phyloP scores from a whole-genome alignment of 2,113 vertebrate species.

The Halcyon malimbica region DNA sequence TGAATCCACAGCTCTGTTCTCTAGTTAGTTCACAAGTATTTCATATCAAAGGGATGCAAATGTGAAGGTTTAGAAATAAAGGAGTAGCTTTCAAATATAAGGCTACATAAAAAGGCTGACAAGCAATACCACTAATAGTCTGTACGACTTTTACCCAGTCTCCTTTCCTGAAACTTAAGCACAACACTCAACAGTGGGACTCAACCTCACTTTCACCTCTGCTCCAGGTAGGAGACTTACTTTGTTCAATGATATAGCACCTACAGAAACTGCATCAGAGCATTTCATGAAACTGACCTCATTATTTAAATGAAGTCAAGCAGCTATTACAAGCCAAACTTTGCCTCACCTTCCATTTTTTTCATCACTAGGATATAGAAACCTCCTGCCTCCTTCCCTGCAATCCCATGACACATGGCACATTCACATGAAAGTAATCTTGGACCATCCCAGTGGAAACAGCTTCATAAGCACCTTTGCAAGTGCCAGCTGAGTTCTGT shows the following conservation, averaged over 20 bases:
- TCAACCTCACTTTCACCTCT: not conserved
- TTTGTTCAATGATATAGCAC: not conserved
- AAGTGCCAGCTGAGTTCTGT: not conserved
- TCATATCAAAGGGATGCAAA: constrained; percentile 48
- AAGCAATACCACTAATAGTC: constrained; percentile 1
- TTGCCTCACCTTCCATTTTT: not conserved
- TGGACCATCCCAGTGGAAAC: not conserved
- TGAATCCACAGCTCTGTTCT: constrained; percentile 35
- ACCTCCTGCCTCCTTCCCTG: not conserved
- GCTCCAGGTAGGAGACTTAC: not conserved
- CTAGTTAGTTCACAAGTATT: constrained; percentile 64
- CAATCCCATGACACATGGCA: not conserved
- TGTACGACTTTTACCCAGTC: not conserved
- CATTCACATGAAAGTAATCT: not conserved
- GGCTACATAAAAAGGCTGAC: constrained; percentile 40
- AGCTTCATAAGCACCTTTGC: not conserved
- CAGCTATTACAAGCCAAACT: not conserved
- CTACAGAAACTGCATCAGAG: not conserved
- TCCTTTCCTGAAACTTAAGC: constrained; percentile 6
- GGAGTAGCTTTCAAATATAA: constrained; percentile 20
- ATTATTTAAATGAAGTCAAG: not conserved
- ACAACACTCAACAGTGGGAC: not conserved
- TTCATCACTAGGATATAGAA: not conserved
- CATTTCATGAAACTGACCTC: not conserved
- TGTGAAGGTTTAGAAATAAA: constrained; percentile 48